A percentile compares a stretch with the other conserved stretches of the same genome.
phyloP scores from a whole-genome alignment of 2,797 vertebrate genomes.

The Hippoglossus hippoglossus region DNA sequence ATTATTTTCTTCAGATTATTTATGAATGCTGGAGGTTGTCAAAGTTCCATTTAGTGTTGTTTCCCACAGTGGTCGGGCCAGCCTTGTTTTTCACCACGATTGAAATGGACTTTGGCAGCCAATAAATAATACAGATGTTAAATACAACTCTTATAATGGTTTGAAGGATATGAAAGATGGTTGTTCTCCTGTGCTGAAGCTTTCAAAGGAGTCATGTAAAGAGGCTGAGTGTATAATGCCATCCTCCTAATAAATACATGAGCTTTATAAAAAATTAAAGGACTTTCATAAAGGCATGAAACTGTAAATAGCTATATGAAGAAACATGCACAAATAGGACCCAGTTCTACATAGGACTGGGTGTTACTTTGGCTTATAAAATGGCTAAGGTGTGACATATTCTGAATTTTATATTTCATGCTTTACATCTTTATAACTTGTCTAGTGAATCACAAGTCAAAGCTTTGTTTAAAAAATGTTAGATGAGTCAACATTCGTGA shows the following conservation, averaged over 20 bases:
- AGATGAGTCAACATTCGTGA: too few relatives aligned
- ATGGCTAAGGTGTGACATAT: not conserved
- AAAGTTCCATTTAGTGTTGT: conserved; percentile 3
- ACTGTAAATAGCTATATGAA: not conserved
- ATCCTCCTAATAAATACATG: conserved; percentile 43
- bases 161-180: conserved; percentile 18
- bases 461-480: too few relatives aligned
- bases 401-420: not conserved
- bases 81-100: not conserved
- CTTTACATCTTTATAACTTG: not conserved
- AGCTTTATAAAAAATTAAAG: conserved; percentile 49
- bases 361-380: conserved; percentile 8
- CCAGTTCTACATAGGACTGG: not conserved
- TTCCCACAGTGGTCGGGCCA: not conserved
- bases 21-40: conserved; percentile 10
- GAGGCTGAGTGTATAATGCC: not conserved
- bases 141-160: conserved; percentile 11
- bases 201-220: not conserved
- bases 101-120: conserved; percentile 34
- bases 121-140: conserved; percentile 50
- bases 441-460: too few relatives aligned
- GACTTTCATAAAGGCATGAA: not conserved
- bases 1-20: not conserved
- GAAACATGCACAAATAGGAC: not conserved
- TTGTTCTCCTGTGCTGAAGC: conserved; percentile 18